phyloP scores from a whole-genome alignment of 2,113 vertebrate species.

The Colinus virginianus region DNA sequence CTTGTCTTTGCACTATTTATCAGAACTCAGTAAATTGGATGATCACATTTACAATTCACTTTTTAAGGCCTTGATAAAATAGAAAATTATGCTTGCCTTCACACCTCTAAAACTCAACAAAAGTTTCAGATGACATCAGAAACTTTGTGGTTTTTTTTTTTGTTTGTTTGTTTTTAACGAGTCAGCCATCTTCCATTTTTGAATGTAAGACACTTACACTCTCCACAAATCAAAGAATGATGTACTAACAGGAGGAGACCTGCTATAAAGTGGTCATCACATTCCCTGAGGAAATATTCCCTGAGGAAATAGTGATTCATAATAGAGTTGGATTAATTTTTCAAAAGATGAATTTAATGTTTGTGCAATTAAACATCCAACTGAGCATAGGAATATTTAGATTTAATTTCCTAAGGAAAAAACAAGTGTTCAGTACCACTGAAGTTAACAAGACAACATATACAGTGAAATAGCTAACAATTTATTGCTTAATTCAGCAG shows the following conservation, averaged over 20 bases:
- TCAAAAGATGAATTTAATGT: constrained; percentile 23
- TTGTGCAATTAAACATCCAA: constrained; percentile 33
- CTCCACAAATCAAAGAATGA: neutral
- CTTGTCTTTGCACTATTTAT: constrained; percentile 30
- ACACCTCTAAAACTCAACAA: neutral
- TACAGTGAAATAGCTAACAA: fast-evolving
- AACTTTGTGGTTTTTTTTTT: neutral
- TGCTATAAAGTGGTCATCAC: neutral
- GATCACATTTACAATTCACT: neutral
- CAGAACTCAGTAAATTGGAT: constrained; percentile 19
- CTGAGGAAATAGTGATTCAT: neutral
- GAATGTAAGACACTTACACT: constrained; percentile 1
- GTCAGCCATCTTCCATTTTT: neutral
- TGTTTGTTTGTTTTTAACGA: neutral
- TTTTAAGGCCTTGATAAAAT: constrained; percentile 41
- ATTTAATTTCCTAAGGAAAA: constrained; percentile 26
- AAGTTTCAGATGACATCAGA: neutral
- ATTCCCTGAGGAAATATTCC: constrained; percentile 2
- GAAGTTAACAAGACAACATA: neutral
- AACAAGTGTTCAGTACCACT: neutral
- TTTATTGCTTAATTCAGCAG: neutral
- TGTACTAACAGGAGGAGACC: neutral
- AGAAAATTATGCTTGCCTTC: constrained; percentile 29
- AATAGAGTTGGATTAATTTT: constrained; percentile 22
- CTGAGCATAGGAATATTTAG: constrained; percentile 33